phyloP scores from a whole-genome alignment of 2,113 vertebrate species.

The Phoxinus phoxinus region DNA sequence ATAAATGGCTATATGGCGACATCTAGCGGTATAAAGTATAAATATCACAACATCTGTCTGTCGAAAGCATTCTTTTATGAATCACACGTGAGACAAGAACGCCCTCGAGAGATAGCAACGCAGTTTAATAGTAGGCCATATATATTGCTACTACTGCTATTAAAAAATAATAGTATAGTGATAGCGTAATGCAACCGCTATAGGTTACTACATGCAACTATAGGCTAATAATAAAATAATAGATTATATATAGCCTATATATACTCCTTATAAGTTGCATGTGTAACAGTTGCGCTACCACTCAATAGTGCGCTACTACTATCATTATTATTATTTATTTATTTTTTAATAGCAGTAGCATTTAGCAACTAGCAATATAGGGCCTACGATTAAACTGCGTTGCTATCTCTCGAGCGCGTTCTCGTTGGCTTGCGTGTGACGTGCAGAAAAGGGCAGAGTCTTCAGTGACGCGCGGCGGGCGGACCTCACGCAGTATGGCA shows the following conservation, averaged over 20 bases:
- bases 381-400: neutral
- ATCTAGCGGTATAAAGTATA: slow-evolving; percentile 14
- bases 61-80: neutral
- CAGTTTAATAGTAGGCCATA: too few species aligned
- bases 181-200: too few species aligned
- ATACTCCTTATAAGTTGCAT: neutral
- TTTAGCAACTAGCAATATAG: too few species aligned
- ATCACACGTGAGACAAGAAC: too few species aligned
- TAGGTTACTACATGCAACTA: too few species aligned
- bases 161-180: too few species aligned
- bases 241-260: too few species aligned
- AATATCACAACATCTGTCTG: neutral
- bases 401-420: neutral
- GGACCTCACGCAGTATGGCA: neutral
- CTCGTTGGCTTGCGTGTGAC: slow-evolving; percentile 31
- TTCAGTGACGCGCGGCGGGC: neutral
- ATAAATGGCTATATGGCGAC: slow-evolving; percentile 14
- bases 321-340: neutral
- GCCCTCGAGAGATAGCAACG: too few species aligned
- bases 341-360: neutral
- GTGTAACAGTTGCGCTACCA: neutral
- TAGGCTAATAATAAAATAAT: too few species aligned
- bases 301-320: neutral
- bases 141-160: too few species aligned
- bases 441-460: neutral